Percentiles rank a stretch among this genome's conserved stretches.
phyloP scores from a whole-genome alignment of 2,113 vertebrate genomes.

The Taxidea taxus region DNA sequence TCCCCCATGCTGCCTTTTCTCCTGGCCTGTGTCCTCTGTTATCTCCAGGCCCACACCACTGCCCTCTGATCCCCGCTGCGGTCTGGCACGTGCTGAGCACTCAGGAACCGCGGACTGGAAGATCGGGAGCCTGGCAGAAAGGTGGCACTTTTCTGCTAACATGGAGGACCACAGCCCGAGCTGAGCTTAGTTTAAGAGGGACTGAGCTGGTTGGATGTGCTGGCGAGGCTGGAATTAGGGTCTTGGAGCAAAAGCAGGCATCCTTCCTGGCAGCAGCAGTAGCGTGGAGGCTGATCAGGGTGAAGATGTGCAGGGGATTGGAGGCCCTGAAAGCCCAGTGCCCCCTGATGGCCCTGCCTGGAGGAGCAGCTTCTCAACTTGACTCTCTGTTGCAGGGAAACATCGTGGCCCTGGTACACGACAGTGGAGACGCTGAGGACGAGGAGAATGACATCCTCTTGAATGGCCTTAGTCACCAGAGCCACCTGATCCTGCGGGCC shows the following conservation, averaged over 20 bases:
- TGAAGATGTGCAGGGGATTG: not conserved
- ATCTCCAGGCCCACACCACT: not conserved
- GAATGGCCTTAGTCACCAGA: slow-evolving; percentile 90
- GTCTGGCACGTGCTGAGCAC: not conserved
- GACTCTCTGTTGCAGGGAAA: slow-evolving; percentile 85
- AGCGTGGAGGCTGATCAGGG: not conserved
- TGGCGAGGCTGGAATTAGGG: not conserved
- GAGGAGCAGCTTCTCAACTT: not conserved
- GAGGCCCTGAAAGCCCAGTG: fast-evolving
- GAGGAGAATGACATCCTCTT: slow-evolving; percentile 84
- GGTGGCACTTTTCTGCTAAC: not conserved
- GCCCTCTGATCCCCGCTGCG: not conserved
- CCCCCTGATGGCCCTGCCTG: not conserved
- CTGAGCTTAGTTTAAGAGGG: not conserved
- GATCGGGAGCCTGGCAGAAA: not conserved
- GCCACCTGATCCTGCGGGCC: slow-evolving; percentile 87
- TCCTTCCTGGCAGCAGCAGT: not conserved
- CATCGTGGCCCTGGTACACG: slow-evolving; percentile 88
- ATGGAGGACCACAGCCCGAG: not conserved
- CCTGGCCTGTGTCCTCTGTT: not conserved
- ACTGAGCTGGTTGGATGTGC: not conserved
- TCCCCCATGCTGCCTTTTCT: not conserved
- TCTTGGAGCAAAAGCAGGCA: not conserved
- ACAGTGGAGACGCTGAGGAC: slow-evolving; percentile 73
- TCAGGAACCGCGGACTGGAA: not conserved